Evolutionary conservation across 2,797 vertebrate species (phyloP).

Genomic region (Tapirus indicus): DNA sequence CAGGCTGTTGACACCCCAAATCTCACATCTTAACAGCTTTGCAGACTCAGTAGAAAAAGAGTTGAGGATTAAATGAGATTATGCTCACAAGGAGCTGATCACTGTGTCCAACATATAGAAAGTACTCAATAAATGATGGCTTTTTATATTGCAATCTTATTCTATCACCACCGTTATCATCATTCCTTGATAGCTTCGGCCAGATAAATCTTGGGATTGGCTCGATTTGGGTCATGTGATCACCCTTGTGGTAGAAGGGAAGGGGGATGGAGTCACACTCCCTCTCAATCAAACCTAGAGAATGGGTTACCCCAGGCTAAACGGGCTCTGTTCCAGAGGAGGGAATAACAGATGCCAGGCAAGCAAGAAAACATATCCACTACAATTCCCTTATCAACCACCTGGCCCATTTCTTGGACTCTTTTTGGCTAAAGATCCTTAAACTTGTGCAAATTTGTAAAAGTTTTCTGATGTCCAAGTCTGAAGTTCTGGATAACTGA

Average conservation of each 20-base stretch:
- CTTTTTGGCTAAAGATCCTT: neutral
- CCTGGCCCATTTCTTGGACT: neutral
- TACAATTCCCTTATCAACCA: neutral
- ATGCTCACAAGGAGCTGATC: neutral
- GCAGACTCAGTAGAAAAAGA: neutral
- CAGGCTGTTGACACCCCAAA: neutral
- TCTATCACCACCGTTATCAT: neutral
- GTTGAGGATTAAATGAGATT: neutral
- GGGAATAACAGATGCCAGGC: neutral
- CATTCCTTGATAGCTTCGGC: neutral
- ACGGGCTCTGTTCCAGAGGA: neutral
- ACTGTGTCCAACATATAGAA: neutral
- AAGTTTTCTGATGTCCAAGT: slow-evolving; percentile 1
- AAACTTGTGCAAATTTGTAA: neutral
- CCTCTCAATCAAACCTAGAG: neutral
- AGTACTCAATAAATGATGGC: neutral
- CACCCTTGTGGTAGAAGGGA: neutral
- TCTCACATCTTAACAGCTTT: neutral
- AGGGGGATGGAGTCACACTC: neutral
- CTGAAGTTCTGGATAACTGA: neutral
- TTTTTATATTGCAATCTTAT: neutral
- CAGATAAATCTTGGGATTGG: neutral
- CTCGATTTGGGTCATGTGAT: neutral
- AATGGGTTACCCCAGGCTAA: neutral
- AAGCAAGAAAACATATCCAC: neutral